These are phyloP conservation scores for Sinohyriopsis cumingii DNA, from an alignment of 2,888 invertebrate genomes.

Conservation along the genomic window DNA sequence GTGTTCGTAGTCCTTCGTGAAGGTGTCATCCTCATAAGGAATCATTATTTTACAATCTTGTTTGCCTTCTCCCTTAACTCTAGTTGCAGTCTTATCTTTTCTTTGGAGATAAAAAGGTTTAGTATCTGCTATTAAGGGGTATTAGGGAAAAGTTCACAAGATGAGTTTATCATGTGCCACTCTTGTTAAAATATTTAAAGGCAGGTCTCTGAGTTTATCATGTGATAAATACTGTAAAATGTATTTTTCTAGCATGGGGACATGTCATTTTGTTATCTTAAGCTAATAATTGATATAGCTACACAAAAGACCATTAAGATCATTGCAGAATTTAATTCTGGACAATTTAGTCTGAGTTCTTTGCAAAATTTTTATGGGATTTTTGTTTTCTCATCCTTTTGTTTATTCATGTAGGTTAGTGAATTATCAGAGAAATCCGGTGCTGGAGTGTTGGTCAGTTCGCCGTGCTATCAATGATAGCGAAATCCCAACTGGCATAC, in stretches of 20 bases:
- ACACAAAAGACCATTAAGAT: neutral
- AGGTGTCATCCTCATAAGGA: too few species aligned
- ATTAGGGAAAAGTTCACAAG: too few species aligned
- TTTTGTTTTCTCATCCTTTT: neutral
- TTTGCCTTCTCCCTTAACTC: too few species aligned
- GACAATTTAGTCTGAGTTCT: neutral
- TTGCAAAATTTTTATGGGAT: neutral
- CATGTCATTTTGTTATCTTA: neutral
- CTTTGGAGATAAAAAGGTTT: too few species aligned
- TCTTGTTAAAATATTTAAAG: too few species aligned
- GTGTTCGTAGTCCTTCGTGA: too few species aligned
- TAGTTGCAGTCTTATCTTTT: too few species aligned
- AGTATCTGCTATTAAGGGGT: too few species aligned
- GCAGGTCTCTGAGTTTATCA: too few species aligned
- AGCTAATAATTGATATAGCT: neutral
- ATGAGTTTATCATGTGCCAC: too few species aligned
- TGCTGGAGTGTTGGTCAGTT: slow-evolving; percentile 47
- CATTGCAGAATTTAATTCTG: neutral
- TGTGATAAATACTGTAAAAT: too few species aligned
- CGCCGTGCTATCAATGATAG: slow-evolving; percentile 35
- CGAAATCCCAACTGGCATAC: slow-evolving; percentile 48
- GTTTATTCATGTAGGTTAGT: slow-evolving; percentile 37
- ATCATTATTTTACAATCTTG: too few species aligned
- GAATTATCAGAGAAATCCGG: slow-evolving; percentile 39
- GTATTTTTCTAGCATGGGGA: neutral